These are phyloP conservation scores for Neuroscelio doddi DNA, from an alignment of 2,888 invertebrate species.

Conservation along the genomic window DNA sequence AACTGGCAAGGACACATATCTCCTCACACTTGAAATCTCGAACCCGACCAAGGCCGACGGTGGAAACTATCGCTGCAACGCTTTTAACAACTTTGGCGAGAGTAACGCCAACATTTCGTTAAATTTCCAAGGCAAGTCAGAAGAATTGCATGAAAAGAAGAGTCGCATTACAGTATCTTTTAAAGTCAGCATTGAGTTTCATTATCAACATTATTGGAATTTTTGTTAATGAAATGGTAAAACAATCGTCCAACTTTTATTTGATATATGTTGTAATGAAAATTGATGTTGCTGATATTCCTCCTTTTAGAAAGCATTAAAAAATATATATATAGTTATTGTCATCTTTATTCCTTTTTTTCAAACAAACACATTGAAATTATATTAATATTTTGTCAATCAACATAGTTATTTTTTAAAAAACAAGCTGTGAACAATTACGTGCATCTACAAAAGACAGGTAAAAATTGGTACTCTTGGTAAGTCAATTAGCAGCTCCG, in stretches of 20 bases:
- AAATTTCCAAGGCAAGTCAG: constrained; percentile 95
- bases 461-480: constrained; percentile 29
- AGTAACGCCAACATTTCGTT: constrained; percentile 99
- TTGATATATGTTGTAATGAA: too few relatives aligned
- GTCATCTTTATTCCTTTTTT: too few relatives aligned
- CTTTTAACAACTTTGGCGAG: constrained; percentile 98
- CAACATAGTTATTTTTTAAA: too few relatives aligned
- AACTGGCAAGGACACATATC: constrained; percentile 91
- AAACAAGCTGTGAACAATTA: too few relatives aligned
- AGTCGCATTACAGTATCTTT: neutral
- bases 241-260: too few relatives aligned
- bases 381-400: too few relatives aligned
- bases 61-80: constrained; percentile 99
- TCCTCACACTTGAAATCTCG: constrained; percentile 93
- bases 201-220: too few relatives aligned
- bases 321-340: too few relatives aligned
- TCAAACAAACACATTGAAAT: too few relatives aligned
- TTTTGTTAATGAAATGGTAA: too few relatives aligned
- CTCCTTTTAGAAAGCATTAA: too few relatives aligned
- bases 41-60: constrained; percentile 97
- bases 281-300: too few relatives aligned
- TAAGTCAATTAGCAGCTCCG: constrained; percentile 45
- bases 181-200: neutral
- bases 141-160: constrained; percentile 9
- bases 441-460: neutral